Conservation (phyloP, 2,888 invertebrate genomes). For the Plebejus melissa region DNA sequence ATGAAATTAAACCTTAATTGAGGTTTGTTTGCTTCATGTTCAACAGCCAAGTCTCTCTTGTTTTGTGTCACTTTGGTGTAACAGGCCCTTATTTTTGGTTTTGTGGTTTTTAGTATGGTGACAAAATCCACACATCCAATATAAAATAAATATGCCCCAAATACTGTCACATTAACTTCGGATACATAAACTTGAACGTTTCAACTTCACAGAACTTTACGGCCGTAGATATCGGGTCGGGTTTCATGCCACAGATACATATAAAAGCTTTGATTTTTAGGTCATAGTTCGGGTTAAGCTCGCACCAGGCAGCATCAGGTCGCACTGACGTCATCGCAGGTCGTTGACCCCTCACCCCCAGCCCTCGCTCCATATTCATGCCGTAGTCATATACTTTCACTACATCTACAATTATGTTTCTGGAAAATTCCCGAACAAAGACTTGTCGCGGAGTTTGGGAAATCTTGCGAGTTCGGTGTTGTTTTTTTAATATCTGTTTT, state of each 20-base stretch:
- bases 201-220: background rate
- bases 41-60: no score
- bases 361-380: slow-evolving; percentile 56
- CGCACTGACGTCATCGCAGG: slow-evolving; percentile 74
- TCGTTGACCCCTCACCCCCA: slow-evolving; percentile 54
- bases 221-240: background rate
- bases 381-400: slow-evolving; percentile 43
- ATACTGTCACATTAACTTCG: background rate
- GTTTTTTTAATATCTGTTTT: background rate
- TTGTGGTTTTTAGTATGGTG: background rate
- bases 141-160: background rate
- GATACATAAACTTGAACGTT: background rate
- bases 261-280: slow-evolving; percentile 41
- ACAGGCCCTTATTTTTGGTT: no score
- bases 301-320: slow-evolving; percentile 78
- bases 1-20: no score
- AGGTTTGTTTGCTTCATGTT: no score
- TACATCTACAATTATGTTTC: slow-evolving; percentile 13
- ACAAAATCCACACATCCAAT: background rate
- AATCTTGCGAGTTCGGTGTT: background rate
- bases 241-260: slow-evolving; percentile 20
- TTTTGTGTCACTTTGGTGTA: no score
- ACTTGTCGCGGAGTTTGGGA: background rate
- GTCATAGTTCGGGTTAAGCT: slow-evolving; percentile 70
- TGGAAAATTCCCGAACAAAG: slow-evolving; percentile 9